Evolutionary conservation across 30 jellyfish, hydroid and myxozoan genomes (phyloP), one percentile per base, ranked within the genome.

Genomic region (Pseudorhiza aurosa): DNA sequence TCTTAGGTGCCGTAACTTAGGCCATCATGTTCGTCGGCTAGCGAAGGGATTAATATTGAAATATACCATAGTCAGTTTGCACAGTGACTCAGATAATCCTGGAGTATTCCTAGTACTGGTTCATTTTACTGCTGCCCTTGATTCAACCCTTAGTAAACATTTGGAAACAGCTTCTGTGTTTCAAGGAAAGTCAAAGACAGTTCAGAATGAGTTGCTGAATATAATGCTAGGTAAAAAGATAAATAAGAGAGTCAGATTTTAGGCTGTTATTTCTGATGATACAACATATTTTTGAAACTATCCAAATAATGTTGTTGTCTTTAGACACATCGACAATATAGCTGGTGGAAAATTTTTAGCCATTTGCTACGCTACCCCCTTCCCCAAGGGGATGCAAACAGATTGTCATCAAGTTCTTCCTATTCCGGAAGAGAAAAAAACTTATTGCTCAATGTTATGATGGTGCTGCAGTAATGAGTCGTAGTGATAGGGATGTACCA

Each of bases 31-130:
- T n/a, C n/a, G n/a, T n/a, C n/a, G n/a, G n/a, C n/a, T n/a, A n/a
- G n/a, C n/a, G n/a, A n/a, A n/a, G n/a, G n/a, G n/a, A n/a, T n/a
- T n/a, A n/a, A n/a, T n/a, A n/a, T n/a, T n/a, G n/a, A n/a, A n/a
- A n/a, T n/a, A n/a, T n/a, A n/a, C n/a, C n/a, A n/a, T n/a, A n/a
- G n/a, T n/a, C n/a, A n/a, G n/a, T n/a, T n/a, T n/a, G n/a, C n/a
- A n/a, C n/a, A n/a, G n/a, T n/a, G 77, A 64, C 21, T 83, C 88
- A 14, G 78, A 68, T 30, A 83, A 67, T 33, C 88, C 95, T 24
- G 95, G 95, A 25, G 88, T 81, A 26, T 68, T 83, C 50, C n/a
- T n/a, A n/a, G n/a, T n/a, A n/a, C 35, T 83, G 37, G 78, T 81
- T 17, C 28, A 81, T 27, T 78, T 78, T 42, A 63, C 82, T 40